Evolutionary conservation across 2,113 vertebrate species (phyloP).

Genomic region (Microtus richardsoni): DNA sequence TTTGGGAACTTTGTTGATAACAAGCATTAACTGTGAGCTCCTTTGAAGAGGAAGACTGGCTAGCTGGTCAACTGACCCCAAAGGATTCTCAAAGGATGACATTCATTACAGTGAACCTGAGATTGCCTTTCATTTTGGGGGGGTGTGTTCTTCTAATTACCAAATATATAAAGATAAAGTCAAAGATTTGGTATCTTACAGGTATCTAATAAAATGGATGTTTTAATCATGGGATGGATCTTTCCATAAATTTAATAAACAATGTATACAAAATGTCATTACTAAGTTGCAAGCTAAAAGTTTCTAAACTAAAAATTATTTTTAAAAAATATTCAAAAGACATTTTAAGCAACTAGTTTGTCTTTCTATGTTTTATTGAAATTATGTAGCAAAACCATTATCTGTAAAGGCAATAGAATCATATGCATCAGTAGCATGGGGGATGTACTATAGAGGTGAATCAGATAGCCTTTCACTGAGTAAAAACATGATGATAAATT

Average conservation of each 20-base stretch:
- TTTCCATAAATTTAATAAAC: constrained; percentile 41
- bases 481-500: background rate
- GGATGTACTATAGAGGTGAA: background rate
- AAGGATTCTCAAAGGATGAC: constrained; percentile 42
- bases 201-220: constrained; percentile 5
- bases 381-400: constrained; percentile 15
- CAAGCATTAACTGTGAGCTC: constrained; percentile 16
- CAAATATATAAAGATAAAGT: constrained; percentile 6
- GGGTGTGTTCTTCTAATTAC: constrained; percentile 62
- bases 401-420: background rate
- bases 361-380: constrained; percentile 25
- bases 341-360: constrained; percentile 41
- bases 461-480: background rate
- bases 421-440: background rate
- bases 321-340: background rate
- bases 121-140: background rate
- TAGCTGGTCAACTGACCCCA: background rate
- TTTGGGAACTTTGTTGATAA: constrained; percentile 13
- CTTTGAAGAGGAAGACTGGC: constrained; percentile 47
- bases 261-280: constrained; percentile 6
- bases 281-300: background rate
- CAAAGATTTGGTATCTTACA: background rate
- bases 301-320: constrained; percentile 20
- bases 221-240: constrained; percentile 9
- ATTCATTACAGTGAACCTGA: constrained; percentile 42